Percentiles rank a stretch among this genome's conserved stretches.
Conservation (phyloP, 2,113 vertebrate genomes). For the Equus przewalskii region DNA sequence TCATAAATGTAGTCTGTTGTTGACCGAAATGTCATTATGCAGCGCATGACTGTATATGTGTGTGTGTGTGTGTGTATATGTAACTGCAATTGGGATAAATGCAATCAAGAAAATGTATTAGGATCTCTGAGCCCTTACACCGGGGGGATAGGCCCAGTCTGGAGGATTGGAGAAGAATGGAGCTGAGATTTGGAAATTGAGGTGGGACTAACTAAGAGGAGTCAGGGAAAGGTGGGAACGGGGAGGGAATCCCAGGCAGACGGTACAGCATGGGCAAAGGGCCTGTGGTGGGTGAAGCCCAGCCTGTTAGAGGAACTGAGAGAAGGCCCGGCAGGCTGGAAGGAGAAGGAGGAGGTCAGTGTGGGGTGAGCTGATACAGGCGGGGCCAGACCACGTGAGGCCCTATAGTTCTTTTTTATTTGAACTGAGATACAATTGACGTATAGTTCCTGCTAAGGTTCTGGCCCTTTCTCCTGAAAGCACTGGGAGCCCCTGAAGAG, state of each 20-base stretch:
- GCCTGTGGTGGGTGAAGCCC: neutral
- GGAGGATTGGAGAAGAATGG: neutral
- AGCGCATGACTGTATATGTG: too few relatives aligned
- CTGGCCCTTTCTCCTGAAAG: neutral
- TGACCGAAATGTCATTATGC: too few relatives aligned
- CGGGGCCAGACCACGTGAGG: rapidly evolving
- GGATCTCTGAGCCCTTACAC: neutral
- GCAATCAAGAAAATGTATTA: neutral
- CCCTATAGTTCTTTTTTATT: neutral
- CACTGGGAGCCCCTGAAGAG: rapidly evolving
- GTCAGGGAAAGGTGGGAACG: too few relatives aligned
- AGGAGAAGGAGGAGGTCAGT: neutral
- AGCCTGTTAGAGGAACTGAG: neutral
- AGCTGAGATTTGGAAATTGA: neutral
- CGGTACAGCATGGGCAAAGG: neutral
- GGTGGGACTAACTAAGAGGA: neutral
- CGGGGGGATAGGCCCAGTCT: neutral
- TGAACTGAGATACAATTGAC: neutral
- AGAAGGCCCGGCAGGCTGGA: neutral
- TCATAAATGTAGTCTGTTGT: too few relatives aligned
- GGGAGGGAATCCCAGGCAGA: neutral
- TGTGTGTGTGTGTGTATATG: neutral
- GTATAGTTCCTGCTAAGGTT: neutral
- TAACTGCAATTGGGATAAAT: too few relatives aligned
- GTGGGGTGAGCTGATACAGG: neutral